Percentiles rank a stretch among this genome's conserved stretches.
These are phyloP conservation scores for Panagrolaimus sp. DNA, from an alignment of 1,140 invertebrate species.

Conservation along the genomic window DNA sequence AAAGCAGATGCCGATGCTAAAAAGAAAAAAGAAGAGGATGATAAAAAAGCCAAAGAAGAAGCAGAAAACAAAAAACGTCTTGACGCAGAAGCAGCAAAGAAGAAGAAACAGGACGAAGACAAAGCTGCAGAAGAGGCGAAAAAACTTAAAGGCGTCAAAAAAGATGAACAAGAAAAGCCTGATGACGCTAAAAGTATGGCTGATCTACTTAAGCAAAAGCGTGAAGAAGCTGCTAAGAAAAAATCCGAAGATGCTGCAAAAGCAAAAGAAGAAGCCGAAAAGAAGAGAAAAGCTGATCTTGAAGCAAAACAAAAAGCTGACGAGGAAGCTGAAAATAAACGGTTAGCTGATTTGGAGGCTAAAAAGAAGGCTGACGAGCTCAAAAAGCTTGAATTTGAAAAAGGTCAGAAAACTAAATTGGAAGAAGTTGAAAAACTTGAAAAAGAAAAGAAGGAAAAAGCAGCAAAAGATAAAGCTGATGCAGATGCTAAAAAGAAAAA, in stretches of 20 bases:
- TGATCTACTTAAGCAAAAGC: not conserved
- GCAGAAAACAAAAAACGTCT: not conserved
- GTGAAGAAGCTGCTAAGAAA: conserved; percentile 11
- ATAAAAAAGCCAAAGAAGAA: conserved; percentile 1
- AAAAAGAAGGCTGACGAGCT: not conserved
- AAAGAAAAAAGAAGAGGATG: not conserved
- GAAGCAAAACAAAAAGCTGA: conserved; percentile 4
- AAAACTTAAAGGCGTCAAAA: not conserved
- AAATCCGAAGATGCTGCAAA: conserved; percentile 1
- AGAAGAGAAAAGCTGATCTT: not conserved
- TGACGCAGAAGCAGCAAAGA: conserved; percentile 11
- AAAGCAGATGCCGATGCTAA: conserved; percentile 1
- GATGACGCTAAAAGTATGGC: not conserved
- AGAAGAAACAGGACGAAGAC: not conserved
- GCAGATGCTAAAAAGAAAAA: not conserved
- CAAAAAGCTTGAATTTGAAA: not conserved
- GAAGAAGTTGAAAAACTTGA: not conserved
- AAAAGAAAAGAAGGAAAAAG: not conserved
- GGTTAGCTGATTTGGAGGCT: not conserved
- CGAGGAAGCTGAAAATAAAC: not conserved
- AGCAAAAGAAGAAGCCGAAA: conserved; percentile 8
- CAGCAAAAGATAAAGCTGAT: not conserved
- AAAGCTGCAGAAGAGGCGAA: not conserved
- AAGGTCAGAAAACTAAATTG: not conserved
- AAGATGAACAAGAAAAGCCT: not conserved